These are phyloP conservation scores for Drosophila navojoa DNA, from an alignment of 1,140 invertebrate genomes.

Conservation along the genomic window DNA sequence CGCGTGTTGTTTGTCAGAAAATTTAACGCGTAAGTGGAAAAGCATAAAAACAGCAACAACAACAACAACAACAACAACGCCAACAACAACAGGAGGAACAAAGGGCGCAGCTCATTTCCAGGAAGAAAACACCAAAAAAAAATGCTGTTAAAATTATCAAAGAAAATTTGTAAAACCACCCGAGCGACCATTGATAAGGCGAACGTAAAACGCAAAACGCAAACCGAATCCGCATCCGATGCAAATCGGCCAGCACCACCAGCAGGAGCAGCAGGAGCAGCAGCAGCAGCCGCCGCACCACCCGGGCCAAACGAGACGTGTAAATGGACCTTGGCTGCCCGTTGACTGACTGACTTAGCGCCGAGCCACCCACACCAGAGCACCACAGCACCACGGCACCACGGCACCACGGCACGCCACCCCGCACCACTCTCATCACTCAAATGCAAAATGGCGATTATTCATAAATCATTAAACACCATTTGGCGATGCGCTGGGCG, in stretches of 20 bases:
- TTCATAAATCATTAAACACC: constrained; percentile 84
- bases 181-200: constrained; percentile 62
- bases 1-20: constrained; percentile 69
- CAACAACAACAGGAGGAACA: constrained; percentile 2
- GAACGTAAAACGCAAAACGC: neutral
- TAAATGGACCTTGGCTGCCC: constrained; percentile 71
- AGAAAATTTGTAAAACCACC: constrained; percentile 66
- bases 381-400: neutral
- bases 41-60: constrained; percentile 55
- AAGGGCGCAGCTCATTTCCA: constrained; percentile 31
- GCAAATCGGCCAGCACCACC: neutral
- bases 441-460: constrained; percentile 84
- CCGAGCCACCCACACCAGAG: neutral
- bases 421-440: constrained; percentile 51
- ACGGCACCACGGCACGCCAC: neutral
- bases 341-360: constrained; percentile 48
- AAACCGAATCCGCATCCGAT: constrained; percentile 8
- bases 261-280: too few relatives aligned
- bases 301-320: constrained; percentile 58
- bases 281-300: neutral
- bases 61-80: constrained; percentile 31
- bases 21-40: constrained; percentile 71
- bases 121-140: constrained; percentile 39
- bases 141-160: constrained; percentile 68
- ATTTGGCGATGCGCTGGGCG: constrained; percentile 66